phyloP scores from a whole-genome alignment of 2,888 invertebrate genomes.

The Candidula unifasciata region DNA sequence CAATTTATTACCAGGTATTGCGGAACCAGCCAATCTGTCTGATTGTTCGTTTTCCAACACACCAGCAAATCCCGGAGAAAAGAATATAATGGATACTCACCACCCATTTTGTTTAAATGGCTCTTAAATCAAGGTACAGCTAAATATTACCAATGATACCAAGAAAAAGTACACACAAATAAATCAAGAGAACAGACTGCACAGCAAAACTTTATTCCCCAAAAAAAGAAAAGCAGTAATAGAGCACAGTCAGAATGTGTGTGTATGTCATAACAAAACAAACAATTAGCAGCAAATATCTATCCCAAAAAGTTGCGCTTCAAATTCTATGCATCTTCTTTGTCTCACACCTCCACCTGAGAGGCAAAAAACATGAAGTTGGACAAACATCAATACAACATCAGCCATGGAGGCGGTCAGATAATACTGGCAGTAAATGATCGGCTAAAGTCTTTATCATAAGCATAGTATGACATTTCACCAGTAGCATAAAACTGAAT shows the following conservation, averaged over 20 bases:
- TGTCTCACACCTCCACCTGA: background rate
- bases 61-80: too few species aligned
- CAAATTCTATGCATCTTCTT: background rate
- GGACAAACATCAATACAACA: background rate
- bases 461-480: too few species aligned
- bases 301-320: background rate
- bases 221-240: conserved; percentile 20
- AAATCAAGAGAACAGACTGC: conserved; percentile 9
- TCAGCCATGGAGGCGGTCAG: background rate
- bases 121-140: background rate
- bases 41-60: too few species aligned
- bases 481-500: too few species aligned
- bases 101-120: too few species aligned
- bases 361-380: background rate
- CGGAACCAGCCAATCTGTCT: too few species aligned
- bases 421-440: conserved; percentile 34
- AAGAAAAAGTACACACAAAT: background rate
- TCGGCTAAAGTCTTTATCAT: background rate
- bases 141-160: background rate
- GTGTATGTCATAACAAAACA: background rate
- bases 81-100: too few species aligned
- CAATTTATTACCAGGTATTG: too few species aligned
- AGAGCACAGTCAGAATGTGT: conserved; percentile 1
- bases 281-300: too few species aligned
- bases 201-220: conserved; percentile 47